These are phyloP conservation scores for Microctenopoma lineatum DNA, from an alignment of 2,797 vertebrate genomes.

Conservation along the genomic window DNA sequence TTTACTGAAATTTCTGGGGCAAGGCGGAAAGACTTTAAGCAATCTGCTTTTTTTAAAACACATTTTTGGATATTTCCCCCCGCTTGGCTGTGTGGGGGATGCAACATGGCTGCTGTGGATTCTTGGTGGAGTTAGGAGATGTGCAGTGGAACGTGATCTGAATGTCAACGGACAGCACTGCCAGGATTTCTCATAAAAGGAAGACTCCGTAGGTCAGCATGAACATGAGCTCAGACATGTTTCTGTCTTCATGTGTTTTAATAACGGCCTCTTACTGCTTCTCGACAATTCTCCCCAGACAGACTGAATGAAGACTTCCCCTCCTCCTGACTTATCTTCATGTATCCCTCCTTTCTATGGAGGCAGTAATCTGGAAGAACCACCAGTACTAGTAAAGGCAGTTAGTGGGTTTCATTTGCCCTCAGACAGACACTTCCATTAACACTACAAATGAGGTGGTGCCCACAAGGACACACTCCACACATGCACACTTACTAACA, in stretches of 20 bases:
- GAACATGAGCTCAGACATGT: constrained; percentile 11
- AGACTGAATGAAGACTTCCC: neutral
- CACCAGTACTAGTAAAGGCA: neutral
- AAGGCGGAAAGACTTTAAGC: neutral
- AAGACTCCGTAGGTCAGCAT: constrained; percentile 24
- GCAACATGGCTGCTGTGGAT: constrained; percentile 48
- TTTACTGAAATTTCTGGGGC: constrained; percentile 3
- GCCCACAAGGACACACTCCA: neutral
- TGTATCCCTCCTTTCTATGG: constrained; percentile 1
- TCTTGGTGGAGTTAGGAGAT: constrained; percentile 45
- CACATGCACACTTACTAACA: neutral
- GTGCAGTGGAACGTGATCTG: constrained; percentile 61
- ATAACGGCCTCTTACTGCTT: constrained; percentile 16
- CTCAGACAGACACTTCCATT: too few relatives aligned
- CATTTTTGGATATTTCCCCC: constrained; percentile 15
- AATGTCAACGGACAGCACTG: constrained; percentile 43
- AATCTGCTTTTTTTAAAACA: neutral
- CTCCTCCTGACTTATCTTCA: neutral
- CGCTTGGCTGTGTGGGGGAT: constrained; percentile 10
- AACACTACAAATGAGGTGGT: neutral
- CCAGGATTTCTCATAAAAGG: constrained; percentile 15
- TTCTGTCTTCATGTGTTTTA: constrained; percentile 28
- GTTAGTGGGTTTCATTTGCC: neutral
- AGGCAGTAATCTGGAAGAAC: neutral
- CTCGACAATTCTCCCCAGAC: constrained; percentile 11